Conservation (phyloP, 2,797 vertebrate genomes). For the Acestrorhynchus altus region DNA sequence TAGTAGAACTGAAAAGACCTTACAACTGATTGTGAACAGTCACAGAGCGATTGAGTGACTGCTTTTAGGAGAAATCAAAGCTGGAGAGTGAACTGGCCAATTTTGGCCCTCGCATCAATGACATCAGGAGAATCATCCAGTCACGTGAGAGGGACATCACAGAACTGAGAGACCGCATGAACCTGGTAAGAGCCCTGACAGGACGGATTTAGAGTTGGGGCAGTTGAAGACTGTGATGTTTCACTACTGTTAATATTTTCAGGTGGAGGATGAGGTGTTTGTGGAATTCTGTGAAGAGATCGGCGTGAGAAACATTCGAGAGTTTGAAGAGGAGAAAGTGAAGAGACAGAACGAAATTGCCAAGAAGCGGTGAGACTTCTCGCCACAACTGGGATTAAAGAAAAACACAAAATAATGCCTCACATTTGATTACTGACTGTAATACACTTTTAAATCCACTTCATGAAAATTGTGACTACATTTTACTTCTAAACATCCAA, state of each 20-base stretch:
- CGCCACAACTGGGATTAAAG: too few species aligned
- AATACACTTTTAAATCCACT: too few species aligned
- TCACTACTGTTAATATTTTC: constrained; percentile 16
- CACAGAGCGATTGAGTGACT: not conserved
- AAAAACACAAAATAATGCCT: too few species aligned
- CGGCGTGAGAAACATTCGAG: constrained; percentile 93
- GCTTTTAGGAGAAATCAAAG: constrained; percentile 91
- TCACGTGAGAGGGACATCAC: constrained; percentile 91
- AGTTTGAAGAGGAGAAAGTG: constrained; percentile 97
- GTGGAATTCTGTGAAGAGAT: constrained; percentile 95
- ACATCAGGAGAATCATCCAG: constrained; percentile 93
- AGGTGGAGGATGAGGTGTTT: constrained; percentile 96
- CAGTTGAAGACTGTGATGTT: not conserved
- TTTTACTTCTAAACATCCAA: too few species aligned
- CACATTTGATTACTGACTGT: too few species aligned
- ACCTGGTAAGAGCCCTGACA: constrained; percentile 73
- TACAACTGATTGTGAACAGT: too few species aligned
- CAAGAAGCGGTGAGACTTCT: constrained; percentile 86
- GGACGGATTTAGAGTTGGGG: not conserved
- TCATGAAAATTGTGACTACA: too few species aligned
- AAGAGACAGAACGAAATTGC: constrained; percentile 97
- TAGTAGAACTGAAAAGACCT: too few species aligned
- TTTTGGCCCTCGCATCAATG: constrained; percentile 93
- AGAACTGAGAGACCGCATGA: constrained; percentile 93
- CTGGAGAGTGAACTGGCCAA: constrained; percentile 94